Percentiles rank a stretch among this genome's conserved stretches.
These are phyloP conservation scores for Hemibagrus guttatus DNA, from an alignment of 2,797 vertebrate species.

Conservation along the genomic window DNA sequence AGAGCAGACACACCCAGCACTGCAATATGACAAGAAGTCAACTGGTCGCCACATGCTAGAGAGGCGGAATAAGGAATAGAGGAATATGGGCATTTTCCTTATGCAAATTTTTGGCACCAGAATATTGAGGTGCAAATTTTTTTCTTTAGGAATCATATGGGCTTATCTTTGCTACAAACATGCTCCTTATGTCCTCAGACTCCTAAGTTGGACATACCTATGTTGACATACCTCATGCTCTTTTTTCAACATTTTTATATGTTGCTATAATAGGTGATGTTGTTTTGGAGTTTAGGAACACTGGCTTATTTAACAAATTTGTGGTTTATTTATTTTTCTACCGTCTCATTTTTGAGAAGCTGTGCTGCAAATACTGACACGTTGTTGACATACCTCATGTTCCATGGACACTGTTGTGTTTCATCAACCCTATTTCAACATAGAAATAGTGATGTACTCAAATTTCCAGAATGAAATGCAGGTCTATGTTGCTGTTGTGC, in stretches of 20 bases:
- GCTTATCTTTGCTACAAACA: neutral
- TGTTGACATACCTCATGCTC: too few species aligned
- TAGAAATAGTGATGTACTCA: neutral
- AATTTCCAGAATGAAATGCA: neutral
- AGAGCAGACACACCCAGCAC: constrained; percentile 24
- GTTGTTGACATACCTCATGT: neutral
- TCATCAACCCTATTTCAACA: neutral
- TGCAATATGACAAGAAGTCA: constrained; percentile 31
- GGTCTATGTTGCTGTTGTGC: neutral
- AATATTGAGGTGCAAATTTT: neutral
- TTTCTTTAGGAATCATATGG: neutral
- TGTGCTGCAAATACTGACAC: too few species aligned
- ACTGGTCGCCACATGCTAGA: constrained; percentile 2
- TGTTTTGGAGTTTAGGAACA: neutral
- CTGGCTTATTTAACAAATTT: neutral
- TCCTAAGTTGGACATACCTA: too few species aligned
- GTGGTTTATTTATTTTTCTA: neutral
- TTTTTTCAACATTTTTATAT: neutral
- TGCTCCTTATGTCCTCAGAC: neutral
- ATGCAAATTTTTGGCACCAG: too few species aligned
- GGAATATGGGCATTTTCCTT: neutral
- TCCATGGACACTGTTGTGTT: neutral
- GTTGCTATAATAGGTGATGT: neutral
- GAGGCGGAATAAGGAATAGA: neutral
- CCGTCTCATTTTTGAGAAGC: neutral